A percentile compares a stretch with the other conserved stretches of the same genome.
Evolutionary conservation across 2,797 vertebrate genomes (phyloP).

Genomic region (Tapera naevia): DNA sequence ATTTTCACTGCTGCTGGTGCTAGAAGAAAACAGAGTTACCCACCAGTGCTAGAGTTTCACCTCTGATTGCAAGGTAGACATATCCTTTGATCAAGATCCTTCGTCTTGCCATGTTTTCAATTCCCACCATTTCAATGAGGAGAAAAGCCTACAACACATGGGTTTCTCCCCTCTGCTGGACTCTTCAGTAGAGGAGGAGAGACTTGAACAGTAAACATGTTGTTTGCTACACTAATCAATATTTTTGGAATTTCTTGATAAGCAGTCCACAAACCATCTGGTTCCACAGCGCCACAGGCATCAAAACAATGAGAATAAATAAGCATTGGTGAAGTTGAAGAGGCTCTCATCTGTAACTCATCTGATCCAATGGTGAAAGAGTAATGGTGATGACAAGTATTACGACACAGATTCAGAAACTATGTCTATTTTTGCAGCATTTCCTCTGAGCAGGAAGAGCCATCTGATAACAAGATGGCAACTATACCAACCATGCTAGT

Average conservation of each 20-base stretch:
- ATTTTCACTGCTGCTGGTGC: not conserved
- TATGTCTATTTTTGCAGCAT: not conserved
- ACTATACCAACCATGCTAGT: not conserved
- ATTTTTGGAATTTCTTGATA: not conserved
- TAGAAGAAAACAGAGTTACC: not conserved
- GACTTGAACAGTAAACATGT: not conserved
- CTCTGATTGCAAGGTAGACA: not conserved
- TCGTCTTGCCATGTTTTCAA: not conserved
- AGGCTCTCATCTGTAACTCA: not conserved
- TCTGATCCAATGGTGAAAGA: not conserved
- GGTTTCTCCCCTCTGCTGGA: not conserved
- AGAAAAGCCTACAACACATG: rapidly evolving
- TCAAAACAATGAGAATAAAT: not conserved
- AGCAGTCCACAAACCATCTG: not conserved
- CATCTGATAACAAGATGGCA: not conserved
- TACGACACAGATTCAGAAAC: not conserved
- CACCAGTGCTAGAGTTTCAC: not conserved
- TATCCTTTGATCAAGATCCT: not conserved
- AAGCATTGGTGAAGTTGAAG: not conserved
- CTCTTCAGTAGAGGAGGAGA: not conserved
- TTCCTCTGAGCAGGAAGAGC: not conserved
- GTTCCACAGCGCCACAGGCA: not conserved
- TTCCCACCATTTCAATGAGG: not conserved
- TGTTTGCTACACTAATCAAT: not conserved
- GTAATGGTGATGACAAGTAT: not conserved